These are phyloP conservation scores for Cyprinus carpio DNA, from an alignment of 2,113 vertebrate genomes.

Conservation along the genomic window DNA sequence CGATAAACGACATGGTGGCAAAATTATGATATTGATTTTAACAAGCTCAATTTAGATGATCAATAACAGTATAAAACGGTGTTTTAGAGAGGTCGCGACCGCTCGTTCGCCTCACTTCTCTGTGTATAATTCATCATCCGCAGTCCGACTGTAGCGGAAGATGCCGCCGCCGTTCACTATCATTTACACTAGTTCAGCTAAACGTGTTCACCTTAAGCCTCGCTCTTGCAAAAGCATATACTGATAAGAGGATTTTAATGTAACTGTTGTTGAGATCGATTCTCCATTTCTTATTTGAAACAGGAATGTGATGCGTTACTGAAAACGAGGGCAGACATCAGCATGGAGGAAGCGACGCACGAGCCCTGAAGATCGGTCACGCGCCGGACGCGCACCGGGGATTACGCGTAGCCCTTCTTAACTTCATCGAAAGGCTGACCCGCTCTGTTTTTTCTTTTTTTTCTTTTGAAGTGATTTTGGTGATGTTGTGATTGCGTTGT, in stretches of 20 bases:
- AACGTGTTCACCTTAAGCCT: background rate
- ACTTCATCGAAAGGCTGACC: background rate
- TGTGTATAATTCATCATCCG: slow-evolving; percentile 67
- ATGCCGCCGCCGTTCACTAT: slow-evolving; percentile 16
- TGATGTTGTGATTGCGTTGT: too few relatives aligned
- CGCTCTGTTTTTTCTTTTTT: too few relatives aligned
- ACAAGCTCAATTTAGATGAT: background rate
- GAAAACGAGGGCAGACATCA: background rate
- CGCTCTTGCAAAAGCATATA: background rate
- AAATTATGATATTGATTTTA: background rate
- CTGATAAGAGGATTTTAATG: background rate
- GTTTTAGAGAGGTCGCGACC: background rate
- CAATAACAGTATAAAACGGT: background rate
- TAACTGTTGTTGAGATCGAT: background rate
- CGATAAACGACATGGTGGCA: background rate
- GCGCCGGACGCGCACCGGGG: background rate
- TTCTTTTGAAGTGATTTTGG: too few relatives aligned
- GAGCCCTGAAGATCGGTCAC: slow-evolving; percentile 12
- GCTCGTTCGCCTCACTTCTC: slow-evolving; percentile 11
- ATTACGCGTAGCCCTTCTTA: background rate
- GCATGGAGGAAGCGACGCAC: slow-evolving; percentile 12
- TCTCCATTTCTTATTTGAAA: background rate
- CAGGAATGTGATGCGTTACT: slow-evolving; percentile 22
- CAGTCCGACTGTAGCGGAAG: slow-evolving; percentile 53
- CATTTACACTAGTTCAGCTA: slow-evolving; percentile 13